Evolutionary conservation across 2,113 vertebrate species (phyloP), one percentile per base, ranked within the genome.

Genomic region (Ochotona curzoniae): DNA sequence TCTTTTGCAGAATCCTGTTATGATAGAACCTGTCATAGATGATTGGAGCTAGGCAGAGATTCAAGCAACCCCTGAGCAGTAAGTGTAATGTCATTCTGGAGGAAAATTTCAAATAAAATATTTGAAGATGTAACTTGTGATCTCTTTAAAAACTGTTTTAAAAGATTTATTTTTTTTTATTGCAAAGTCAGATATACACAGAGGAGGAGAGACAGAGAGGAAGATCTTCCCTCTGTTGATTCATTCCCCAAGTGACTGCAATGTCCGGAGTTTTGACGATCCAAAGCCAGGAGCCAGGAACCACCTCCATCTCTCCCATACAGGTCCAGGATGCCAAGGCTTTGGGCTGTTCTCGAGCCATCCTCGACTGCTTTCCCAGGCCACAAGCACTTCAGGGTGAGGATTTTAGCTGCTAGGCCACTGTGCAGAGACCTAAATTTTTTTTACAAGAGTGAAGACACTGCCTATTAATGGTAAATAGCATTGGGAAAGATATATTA

Each of bases 111-210:
- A 73, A 82, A 47, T 32, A 57, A 75, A 64, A 57, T 75, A 54
- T 78, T 70, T 84, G 35, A 47, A 92, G 35, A 64, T 90, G 17
- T 85, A 15, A 49, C 63, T 94, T 79, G 4, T 71, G 87, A 69
- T 3, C 51, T 12, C 49, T 89, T 78, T 26, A 71, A 82, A 38
- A 44, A 44, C 38, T 44, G 38, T 44, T 44, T 44, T 44, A 44
- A 44, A 44, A 44, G 38, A 44, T 44, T 44, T 44, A 44, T 44
- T 44, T 44, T 44, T 80, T 44, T 70, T 44, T 44, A 44, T 44
- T 44, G 38, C 38, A 44, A 44, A 44, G 6, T 44, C 38, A 44
- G 38, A 44, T 4, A 4, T 44, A 44, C 38, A 44, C 38, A 44
- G 38, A 44, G 38, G 38, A 44, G 38, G 38, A 44, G 38, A 44